Evolutionary conservation across 2,797 vertebrate species (phyloP).

Genomic region (Capromys pilorides): DNA sequence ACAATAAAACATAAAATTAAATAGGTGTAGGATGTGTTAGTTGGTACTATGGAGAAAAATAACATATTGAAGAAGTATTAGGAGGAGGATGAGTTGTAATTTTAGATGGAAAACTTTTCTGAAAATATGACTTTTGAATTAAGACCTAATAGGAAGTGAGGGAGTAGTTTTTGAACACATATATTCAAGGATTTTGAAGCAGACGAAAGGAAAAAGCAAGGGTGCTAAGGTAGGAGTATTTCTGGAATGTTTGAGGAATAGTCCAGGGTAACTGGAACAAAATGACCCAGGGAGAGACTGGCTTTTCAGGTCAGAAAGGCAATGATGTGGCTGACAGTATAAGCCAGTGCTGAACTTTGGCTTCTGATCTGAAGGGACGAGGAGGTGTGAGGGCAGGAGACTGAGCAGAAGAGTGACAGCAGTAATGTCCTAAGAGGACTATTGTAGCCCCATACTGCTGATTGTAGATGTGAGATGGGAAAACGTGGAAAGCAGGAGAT

Average conservation of each 20-base stretch:
- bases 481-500: neutral
- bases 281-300: neutral
- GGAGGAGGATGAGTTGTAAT: neutral
- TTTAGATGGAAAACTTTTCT: neutral
- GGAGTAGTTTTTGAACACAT: neutral
- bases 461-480: neutral
- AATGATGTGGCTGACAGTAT: neutral
- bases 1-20: constrained; percentile 10
- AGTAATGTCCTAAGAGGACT: neutral
- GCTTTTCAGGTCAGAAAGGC: neutral
- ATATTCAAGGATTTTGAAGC: constrained; percentile 6
- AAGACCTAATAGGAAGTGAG: neutral
- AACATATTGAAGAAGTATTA: neutral
- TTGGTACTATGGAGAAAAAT: neutral
- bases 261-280: neutral
- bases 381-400: neutral
- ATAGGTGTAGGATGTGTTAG: neutral
- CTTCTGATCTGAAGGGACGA: neutral
- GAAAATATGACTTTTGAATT: constrained; percentile 58
- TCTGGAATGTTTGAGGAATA: neutral
- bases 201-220: neutral
- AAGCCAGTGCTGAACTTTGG: neutral
- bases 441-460: neutral
- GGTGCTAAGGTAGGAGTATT: neutral
- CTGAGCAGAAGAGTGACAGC: neutral